Percentiles rank a stretch among this genome's conserved stretches.
Conservation (phyloP, 2,113 vertebrate species). For the Scatophagus argus region DNA sequence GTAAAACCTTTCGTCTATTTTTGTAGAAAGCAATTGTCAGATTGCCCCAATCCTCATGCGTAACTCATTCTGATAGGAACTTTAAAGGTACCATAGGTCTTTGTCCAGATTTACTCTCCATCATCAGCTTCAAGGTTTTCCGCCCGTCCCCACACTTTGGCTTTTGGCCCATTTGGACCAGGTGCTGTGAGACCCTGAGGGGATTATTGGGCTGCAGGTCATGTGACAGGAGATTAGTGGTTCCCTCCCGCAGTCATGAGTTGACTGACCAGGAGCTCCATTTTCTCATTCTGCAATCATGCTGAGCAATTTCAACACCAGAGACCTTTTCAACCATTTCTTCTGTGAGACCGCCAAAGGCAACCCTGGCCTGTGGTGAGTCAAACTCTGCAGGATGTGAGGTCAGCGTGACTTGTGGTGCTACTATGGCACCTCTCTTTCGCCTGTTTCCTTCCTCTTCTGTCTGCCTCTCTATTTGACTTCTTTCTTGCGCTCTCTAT, state of each 20-base stretch:
- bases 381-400: slow-evolving; percentile 23
- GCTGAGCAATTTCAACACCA: slow-evolving; percentile 86
- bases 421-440: slow-evolving; percentile 8
- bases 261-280: slow-evolving; percentile 69
- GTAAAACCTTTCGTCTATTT: background rate
- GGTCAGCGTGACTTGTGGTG: background rate
- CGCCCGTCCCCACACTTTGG: slow-evolving; percentile 53
- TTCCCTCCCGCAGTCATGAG: slow-evolving; percentile 78
- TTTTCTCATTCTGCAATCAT: slow-evolving; percentile 79
- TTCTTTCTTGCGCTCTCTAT: background rate
- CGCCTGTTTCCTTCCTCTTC: background rate
- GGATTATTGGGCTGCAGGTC: slow-evolving; percentile 83
- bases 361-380: slow-evolving; percentile 86
- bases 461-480: background rate
- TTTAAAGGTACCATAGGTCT: slow-evolving; percentile 4
- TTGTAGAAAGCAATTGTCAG: background rate
- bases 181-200: slow-evolving; percentile 74
- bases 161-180: slow-evolving; percentile 71
- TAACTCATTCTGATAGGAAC: background rate
- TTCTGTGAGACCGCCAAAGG: slow-evolving; percentile 86
- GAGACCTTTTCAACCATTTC: slow-evolving; percentile 85
- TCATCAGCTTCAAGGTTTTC: slow-evolving; percentile 29
- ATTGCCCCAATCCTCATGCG: background rate
- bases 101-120: slow-evolving; percentile 5
- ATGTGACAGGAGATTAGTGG: slow-evolving; percentile 85